Percentiles rank a stretch among this genome's conserved stretches.
Evolutionary conservation across 2,113 vertebrate genomes (phyloP).

Genomic region (Scytalopus superciliaris): DNA sequence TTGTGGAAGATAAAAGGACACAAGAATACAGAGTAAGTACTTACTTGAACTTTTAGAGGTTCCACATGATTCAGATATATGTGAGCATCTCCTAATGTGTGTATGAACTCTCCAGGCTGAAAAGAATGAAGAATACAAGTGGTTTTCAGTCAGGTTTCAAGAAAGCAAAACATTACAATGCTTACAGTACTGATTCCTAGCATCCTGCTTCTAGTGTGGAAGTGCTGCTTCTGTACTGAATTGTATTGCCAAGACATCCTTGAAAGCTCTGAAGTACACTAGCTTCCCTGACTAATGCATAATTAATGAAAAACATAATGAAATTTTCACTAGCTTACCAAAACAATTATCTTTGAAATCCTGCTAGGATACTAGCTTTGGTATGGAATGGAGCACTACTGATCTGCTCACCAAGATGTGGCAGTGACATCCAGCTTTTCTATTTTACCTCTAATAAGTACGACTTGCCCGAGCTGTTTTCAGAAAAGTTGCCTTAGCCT

Average conservation of each 20-base stretch:
- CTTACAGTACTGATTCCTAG: neutral
- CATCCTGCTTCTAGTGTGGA: neutral
- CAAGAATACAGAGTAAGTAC: neutral
- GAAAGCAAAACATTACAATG: neutral
- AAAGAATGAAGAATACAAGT: neutral
- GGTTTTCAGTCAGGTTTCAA: neutral
- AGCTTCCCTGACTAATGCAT: neutral
- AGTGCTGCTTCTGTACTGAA: neutral
- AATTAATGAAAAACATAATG: neutral
- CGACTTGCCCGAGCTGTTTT: neutral
- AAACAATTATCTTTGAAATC: neutral
- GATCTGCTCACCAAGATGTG: neutral
- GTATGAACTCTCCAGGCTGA: constrained; percentile 93
- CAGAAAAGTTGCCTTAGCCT: neutral
- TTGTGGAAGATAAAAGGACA: neutral
- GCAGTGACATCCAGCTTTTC: neutral
- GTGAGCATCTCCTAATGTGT: constrained; percentile 94
- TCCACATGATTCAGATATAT: constrained; percentile 92
- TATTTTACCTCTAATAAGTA: neutral
- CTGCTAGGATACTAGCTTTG: neutral
- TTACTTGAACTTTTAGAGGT: constrained; percentile 89
- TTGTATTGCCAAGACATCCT: neutral
- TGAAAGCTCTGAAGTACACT: neutral
- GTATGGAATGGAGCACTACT: neutral
- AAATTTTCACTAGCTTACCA: neutral